A percentile compares a stretch with the other conserved stretches of the same genome.
These are phyloP conservation scores for Myrmecobius fasciatus DNA, from an alignment of 2,113 vertebrate species.

Conservation along the genomic window DNA sequence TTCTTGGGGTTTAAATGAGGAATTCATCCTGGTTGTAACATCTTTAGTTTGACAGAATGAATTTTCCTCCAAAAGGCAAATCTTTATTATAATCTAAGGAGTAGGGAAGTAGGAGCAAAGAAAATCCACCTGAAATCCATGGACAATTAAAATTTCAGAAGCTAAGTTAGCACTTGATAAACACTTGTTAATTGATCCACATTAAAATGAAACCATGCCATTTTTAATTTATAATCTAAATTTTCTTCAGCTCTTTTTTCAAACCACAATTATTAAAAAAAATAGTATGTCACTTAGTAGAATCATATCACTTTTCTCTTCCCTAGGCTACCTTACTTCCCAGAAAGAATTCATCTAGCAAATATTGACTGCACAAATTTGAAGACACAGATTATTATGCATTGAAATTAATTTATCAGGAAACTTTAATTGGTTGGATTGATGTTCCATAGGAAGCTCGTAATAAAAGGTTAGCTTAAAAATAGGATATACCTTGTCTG, in stretches of 20 bases:
- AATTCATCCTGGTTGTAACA: neutral
- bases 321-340: neutral
- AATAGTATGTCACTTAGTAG: neutral
- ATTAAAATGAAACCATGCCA: neutral
- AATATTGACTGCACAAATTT: neutral
- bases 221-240: neutral
- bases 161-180: neutral
- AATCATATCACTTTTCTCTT: neutral
- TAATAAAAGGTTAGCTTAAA: neutral
- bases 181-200: neutral
- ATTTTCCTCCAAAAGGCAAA: neutral
- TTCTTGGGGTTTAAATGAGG: neutral
- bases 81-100: neutral
- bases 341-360: constrained; percentile 1
- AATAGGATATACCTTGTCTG: constrained; percentile 90
- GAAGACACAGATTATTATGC: neutral
- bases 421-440: neutral
- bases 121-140: neutral
- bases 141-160: neutral
- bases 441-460: neutral
- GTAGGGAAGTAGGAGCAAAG: neutral
- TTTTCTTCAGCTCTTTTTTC: neutral
- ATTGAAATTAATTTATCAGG: neutral
- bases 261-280: neutral
- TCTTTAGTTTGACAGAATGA: neutral